phyloP scores from a whole-genome alignment of 2,888 invertebrate genomes.

The Lingula anatina region DNA sequence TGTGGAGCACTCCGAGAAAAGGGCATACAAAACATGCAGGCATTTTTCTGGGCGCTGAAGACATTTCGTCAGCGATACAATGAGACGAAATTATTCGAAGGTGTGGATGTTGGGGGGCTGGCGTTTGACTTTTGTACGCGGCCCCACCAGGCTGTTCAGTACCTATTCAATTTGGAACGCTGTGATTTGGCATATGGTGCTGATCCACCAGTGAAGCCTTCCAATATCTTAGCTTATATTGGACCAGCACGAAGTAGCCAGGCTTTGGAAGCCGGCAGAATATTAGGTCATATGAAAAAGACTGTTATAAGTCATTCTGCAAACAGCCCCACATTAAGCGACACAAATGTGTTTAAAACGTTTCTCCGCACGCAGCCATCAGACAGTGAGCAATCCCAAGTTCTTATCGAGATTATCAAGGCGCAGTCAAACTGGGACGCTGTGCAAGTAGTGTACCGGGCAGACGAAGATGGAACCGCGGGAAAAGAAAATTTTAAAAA shows the following conservation, averaged over 20 bases:
- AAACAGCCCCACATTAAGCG: constrained; percentile 20
- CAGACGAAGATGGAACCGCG: too few species aligned
- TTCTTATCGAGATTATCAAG: too few species aligned
- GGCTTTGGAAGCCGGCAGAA: constrained; percentile 20
- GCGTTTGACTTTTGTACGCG: constrained; percentile 35
- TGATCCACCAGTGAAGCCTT: constrained; percentile 19
- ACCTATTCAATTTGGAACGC: constrained; percentile 30
- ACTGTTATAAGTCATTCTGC: constrained; percentile 52
- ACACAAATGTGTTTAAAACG: too few species aligned
- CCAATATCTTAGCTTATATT: constrained; percentile 31
- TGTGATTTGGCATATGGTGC: constrained; percentile 22
- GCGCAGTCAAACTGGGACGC: too few species aligned
- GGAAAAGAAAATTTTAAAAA: too few species aligned
- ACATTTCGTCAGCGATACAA: constrained; percentile 15
- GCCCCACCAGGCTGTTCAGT: constrained; percentile 21
- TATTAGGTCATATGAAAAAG: constrained; percentile 56
- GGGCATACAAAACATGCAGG: constrained; percentile 46
- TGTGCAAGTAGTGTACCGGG: too few species aligned
- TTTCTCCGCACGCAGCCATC: too few species aligned
- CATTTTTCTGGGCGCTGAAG: constrained; percentile 48
- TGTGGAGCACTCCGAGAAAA: constrained; percentile 21
- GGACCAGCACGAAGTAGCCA: constrained; percentile 31
- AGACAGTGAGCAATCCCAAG: too few species aligned
- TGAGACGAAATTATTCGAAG: constrained; percentile 2
- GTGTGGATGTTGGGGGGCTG: constrained; percentile 30